Conservation (phyloP, 2,888 invertebrate species). For the Cantharis flavilabris region DNA sequence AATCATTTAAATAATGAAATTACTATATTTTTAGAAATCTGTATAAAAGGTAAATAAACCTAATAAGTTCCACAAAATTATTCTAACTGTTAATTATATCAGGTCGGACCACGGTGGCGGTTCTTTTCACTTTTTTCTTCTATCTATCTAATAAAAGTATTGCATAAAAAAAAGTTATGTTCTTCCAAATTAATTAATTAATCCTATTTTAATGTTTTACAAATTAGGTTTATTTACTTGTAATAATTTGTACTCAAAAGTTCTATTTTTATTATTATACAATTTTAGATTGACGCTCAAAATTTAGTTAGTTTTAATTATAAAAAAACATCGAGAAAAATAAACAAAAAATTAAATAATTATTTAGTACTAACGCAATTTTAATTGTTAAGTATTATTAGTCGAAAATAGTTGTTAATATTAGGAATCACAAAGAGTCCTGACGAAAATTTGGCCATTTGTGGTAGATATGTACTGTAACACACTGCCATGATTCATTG, state of each 20-base stretch:
- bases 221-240: background rate
- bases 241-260: background rate
- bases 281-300: conserved; percentile 25
- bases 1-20: background rate
- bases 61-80: background rate
- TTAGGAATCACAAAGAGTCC: background rate
- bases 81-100: background rate
- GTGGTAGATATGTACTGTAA: background rate
- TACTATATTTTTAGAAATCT: background rate
- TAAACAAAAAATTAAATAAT: background rate
- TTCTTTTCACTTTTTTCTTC: too few species aligned
- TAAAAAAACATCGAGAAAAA: conserved; percentile 11
- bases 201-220: background rate
- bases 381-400: background rate
- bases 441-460: background rate
- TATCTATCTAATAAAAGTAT: too few species aligned
- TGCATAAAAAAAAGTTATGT: background rate
- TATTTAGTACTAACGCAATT: background rate
- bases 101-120: background rate
- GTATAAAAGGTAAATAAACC: background rate
- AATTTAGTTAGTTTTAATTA: conserved; percentile 26
- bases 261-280: background rate
- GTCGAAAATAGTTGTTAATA: background rate
- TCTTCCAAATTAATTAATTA: background rate
- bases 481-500: background rate